Evolutionary conservation across 2,113 vertebrate genomes (phyloP), one percentile per base, ranked within the genome.

Genomic region (Hemibagrus wyckioides): DNA sequence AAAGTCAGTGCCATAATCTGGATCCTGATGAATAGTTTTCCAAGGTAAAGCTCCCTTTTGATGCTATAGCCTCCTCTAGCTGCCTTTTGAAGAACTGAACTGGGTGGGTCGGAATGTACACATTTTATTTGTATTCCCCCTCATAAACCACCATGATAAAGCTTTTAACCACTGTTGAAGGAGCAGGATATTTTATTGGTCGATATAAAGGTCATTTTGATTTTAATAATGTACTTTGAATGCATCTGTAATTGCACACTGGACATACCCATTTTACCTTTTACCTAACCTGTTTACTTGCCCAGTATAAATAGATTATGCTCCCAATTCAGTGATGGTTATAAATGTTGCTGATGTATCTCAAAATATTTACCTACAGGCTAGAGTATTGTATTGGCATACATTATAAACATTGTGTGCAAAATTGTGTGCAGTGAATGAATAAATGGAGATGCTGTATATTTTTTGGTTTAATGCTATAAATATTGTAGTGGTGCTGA

Each of bases 1-100:
- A 7, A 59, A 30, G 36, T n/a, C 54, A 67, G 57, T 75, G 44
- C 14, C 25, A 10, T 25, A 30, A 23, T 14, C 30, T n/a, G 5
- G 19, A 41, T 9, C 14, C 19, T 30, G 30, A 56, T 56, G 8
- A 83, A 39, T 81, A 73, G n/a, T 87, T 65, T 82, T 63, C 39
- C 28, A 14, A 61, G 56, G 6, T 69, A 63, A 50, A 56, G 41
- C 28, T 33, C 15, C 4, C 4, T 69, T 44, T 73, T 56, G n/a
- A 71, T 71, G 89, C 88, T 83, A 88, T 89, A 63, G 90, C 30
- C 61, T 92, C 92, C 91, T 92, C 92, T 87, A 80, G 89, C 91
- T 84, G 80, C 81, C 69, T 33, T 77, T 28, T 48, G 30, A 13
- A 89, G 88, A 85, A 91, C 80, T 93, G 87, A 92, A 91, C 65